phyloP scores from a whole-genome alignment of 2,113 vertebrate genomes.

The Ptyas mucosa region DNA sequence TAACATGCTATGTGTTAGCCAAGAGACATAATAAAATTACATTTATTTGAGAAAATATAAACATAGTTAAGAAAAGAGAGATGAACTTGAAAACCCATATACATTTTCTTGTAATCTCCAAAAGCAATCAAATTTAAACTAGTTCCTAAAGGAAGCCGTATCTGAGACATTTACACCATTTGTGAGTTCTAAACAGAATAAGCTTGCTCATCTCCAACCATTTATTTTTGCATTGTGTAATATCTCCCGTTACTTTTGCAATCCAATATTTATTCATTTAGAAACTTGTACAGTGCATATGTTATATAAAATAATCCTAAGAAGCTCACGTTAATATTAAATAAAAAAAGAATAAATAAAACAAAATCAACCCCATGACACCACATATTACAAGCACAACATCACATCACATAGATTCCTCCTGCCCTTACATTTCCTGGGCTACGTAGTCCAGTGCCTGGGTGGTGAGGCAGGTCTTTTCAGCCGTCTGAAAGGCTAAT shows the following conservation, averaged over 20 bases:
- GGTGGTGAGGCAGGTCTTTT: background rate
- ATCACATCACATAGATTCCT: background rate
- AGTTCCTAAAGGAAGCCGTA: background rate
- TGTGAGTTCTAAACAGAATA: background rate
- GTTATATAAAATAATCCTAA: background rate
- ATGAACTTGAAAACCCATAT: background rate
- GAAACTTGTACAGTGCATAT: background rate
- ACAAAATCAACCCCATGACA: background rate
- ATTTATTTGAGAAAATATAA: background rate
- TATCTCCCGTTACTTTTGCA: background rate
- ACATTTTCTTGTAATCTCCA: background rate
- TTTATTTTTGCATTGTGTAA: background rate
- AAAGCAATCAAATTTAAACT: background rate
- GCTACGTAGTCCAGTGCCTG: background rate
- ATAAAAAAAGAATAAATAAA: background rate
- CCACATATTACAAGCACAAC: background rate
- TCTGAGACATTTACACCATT: background rate
- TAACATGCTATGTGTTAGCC: background rate
- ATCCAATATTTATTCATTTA: background rate
- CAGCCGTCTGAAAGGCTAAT: background rate
- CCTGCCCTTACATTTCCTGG: background rate
- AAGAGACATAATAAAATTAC: background rate
- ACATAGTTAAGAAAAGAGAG: background rate
- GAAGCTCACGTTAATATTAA: background rate
- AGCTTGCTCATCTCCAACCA: background rate